phyloP scores from a whole-genome alignment of 2,888 invertebrate species.

The Empis stercorea region DNA sequence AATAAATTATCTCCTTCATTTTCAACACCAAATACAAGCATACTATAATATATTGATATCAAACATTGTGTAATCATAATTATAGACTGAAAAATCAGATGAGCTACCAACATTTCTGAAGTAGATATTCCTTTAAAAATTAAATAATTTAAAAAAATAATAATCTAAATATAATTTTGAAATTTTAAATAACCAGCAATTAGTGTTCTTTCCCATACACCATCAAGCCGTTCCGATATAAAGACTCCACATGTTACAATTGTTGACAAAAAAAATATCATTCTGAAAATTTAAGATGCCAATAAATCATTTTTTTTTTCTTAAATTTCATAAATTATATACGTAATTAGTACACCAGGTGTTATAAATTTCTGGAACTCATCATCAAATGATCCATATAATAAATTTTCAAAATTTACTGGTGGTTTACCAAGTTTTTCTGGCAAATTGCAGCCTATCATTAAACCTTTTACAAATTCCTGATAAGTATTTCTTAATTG shows the following conservation, averaged over 20 bases:
- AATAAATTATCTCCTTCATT: slow-evolving; percentile 36
- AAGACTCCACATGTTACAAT: slow-evolving; percentile 72
- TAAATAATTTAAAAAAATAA: background rate
- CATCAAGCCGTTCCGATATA: slow-evolving; percentile 67
- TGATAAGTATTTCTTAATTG: slow-evolving; percentile 56
- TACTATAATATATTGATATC: slow-evolving; percentile 36
- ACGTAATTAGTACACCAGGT: slow-evolving; percentile 74
- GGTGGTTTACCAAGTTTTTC: slow-evolving; percentile 46
- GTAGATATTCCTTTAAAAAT: slow-evolving; percentile 48
- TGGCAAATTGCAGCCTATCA: slow-evolving; percentile 50
- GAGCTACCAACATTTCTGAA: slow-evolving; percentile 66
- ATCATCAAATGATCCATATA: slow-evolving; percentile 54
- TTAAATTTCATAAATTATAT: slow-evolving; percentile 1
- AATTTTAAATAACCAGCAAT: slow-evolving; percentile 47
- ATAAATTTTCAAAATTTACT: slow-evolving; percentile 52
- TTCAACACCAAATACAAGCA: slow-evolving; percentile 32
- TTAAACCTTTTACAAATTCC: slow-evolving; percentile 47
- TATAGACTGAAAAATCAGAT: slow-evolving; percentile 59
- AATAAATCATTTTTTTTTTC: too few relatives aligned
- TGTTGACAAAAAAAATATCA: slow-evolving; percentile 74
- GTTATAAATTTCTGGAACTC: slow-evolving; percentile 70
- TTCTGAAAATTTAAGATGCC: slow-evolving; percentile 40
- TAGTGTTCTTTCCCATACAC: slow-evolving; percentile 75
- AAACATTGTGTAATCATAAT: slow-evolving; percentile 59
- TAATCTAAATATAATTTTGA: background rate